Conservation (phyloP, 2,888 invertebrate species). For the Ceramica pisi region DNA sequence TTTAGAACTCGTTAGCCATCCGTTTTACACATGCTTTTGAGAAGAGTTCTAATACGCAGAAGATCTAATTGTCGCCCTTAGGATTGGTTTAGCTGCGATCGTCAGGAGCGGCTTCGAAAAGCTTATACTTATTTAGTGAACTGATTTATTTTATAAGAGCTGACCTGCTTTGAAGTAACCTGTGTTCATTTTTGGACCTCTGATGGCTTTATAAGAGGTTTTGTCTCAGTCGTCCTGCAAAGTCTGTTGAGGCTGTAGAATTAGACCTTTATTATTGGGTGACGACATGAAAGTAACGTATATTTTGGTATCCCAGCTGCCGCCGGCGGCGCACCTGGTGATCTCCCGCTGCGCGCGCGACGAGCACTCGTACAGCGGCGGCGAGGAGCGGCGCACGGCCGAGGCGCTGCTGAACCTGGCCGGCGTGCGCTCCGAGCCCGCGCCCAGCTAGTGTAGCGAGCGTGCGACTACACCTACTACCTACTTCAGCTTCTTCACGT, state of each 20-base stretch:
- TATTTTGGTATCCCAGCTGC: constrained; percentile 70
- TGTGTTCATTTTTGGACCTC: not conserved
- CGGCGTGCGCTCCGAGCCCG: constrained; percentile 76
- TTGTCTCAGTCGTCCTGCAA: not conserved
- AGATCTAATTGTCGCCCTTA: not conserved
- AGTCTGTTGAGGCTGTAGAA: not conserved
- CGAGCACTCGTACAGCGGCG: constrained; percentile 97
- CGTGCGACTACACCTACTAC: not conserved
- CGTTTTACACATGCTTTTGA: not conserved
- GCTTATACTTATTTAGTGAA: not conserved
- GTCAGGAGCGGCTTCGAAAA: not conserved
- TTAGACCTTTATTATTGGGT: not conserved
- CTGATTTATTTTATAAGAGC: no score
- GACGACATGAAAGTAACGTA: no score
- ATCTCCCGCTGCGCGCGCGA: constrained; percentile 97
- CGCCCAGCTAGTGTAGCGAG: constrained; percentile 63
- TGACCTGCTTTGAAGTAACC: not conserved
- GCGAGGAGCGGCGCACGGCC: constrained; percentile 89
- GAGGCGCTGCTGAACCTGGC: constrained; percentile 89
- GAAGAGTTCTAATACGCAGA: not conserved
- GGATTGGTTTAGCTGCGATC: no score
- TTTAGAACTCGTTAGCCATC: no score
- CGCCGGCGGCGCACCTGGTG: constrained; percentile 90
- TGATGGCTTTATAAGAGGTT: not conserved
- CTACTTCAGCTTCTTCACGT: constrained; percentile 16